Conservation (phyloP, 2,113 vertebrate genomes). For the Hemicordylus capensis region DNA sequence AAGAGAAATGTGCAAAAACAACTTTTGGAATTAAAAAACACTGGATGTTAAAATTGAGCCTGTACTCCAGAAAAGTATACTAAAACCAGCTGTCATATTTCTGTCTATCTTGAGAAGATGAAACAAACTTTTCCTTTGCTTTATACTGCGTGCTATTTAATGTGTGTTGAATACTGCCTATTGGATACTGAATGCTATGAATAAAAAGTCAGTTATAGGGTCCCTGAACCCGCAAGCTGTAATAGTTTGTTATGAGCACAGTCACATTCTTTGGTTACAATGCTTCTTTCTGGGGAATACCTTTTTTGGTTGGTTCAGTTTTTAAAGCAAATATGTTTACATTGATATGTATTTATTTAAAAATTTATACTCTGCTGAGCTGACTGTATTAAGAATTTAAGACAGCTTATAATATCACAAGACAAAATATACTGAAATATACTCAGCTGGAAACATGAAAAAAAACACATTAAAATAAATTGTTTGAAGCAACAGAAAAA, state of each 20-base stretch:
- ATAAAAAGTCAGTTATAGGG: neutral
- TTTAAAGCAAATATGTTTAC: neutral
- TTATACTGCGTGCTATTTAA: neutral
- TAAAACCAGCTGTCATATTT: neutral
- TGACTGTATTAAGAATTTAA: no score
- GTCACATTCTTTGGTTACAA: neutral
- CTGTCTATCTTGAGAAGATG: neutral
- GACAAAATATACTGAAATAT: no score
- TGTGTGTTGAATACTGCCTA: neutral
- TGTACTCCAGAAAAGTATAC: neutral
- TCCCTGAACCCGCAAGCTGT: neutral
- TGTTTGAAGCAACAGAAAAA: no score
- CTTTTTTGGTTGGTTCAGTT: no score
- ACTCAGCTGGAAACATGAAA: no score
- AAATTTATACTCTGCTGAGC: neutral
- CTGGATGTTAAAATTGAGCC: neutral
- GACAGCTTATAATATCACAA: no score
- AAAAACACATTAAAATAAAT: no score
- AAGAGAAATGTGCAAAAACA: conserved; percentile 37
- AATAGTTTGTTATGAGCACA: neutral
- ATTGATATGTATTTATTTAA: neutral
- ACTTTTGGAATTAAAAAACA: conserved; percentile 26
- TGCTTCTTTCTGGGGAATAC: neutral
- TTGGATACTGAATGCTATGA: neutral
- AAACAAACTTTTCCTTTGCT: neutral